Evolutionary conservation across 2,113 vertebrate genomes (phyloP), one percentile per base, ranked within the genome.

Genomic region (Pachycephala philippinensis): DNA sequence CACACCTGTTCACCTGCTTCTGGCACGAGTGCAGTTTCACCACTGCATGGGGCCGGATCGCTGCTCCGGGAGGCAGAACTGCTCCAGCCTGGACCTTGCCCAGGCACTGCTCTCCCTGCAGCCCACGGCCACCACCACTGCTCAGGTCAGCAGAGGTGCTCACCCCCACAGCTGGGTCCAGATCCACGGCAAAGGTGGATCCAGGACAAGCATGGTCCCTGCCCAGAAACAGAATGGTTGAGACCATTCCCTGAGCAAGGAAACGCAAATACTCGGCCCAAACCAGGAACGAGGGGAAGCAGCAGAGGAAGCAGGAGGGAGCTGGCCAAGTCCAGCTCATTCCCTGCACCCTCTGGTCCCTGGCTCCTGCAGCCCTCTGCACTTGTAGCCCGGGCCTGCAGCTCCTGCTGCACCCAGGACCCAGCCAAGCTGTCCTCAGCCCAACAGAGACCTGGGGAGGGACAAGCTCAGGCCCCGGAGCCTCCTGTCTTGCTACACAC

Each of bases 11-110:
- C 83, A 6, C 20, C 66, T 7, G 9, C 21, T 64, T 6, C 56
- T 44, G 45, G 42, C 75, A 61, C 4, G 0, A 70, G 49, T 15
- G 4, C 11, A 10, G 27, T n/a, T 11, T 33, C 49, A 30, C 11
- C 42, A 22, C 24, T 21, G 60, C 50, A 2, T 1, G 0, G 9
- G 39, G 72, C 44, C 0, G 0, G 35, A 33, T 9, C 2, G 0
- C 28, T 2, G 6, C 63, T 22, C 40, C 1, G 1, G 28, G 39
- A 69, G 64, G 42, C 0, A 18, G 60, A 76, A 20, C 60, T 0
- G 1, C 53, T 44, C 57, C 82, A 66, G 89, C 30, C 61, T 7
- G 45, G 63, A 61, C 56, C 69, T 3, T 28, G 6, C 40, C 86
- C 65, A 23, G 23, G 52, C 30, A 6, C 80, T 13, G 66, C 71